Evolutionary conservation across 2,113 vertebrate genomes (phyloP), one percentile per base, ranked within the genome.

Genomic region (Oryzias woworae): DNA sequence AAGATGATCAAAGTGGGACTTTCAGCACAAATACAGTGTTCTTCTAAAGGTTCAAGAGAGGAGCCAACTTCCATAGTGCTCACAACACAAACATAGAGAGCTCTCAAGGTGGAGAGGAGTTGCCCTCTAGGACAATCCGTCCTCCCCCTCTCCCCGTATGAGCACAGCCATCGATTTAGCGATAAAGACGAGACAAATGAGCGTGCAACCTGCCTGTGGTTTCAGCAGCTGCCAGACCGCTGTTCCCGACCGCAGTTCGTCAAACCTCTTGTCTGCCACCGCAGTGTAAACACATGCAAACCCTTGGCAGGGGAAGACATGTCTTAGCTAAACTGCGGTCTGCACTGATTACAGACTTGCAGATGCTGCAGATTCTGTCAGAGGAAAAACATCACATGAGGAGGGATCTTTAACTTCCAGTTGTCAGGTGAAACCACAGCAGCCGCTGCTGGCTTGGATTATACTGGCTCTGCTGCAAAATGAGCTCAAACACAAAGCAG

Each of bases 101-200:
- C 81, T 84, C 62, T 13, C 67, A 70, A 80, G 84, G 92, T n/a
- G 65, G 56, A 76, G 67, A 92, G 79, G 84, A 92, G 91, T 93
- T 90, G 92, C 86, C 89, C 22, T 86, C 90, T 90, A 89, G 94
- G 92, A 93, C 92, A 93, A 95, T 93, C 36, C 36, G 26, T 91
- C 90, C 87, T 89, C 89, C 86, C 84, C 87, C 87, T 82, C 87
- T 90, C 91, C 84, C 84, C 89, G 89, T 91, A 84, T 84, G 89
- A 90, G 90, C 78, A 83, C 91, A 76, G 87, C 84, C 85, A 94
- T 92, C 83, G 89, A 96, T 95, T 93, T 91, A 88, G 88, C 88
- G 93, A 95, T 95, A 94, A 93, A 94, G 91, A 92, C 72, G 87
- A 93, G 93, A 96, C 95, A 94, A 94, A 95, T 93, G 92, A 87